Base-by-base conservation (phyloP, 2,888 invertebrate genomes). In the Mactromeris polynyma region DNA sequence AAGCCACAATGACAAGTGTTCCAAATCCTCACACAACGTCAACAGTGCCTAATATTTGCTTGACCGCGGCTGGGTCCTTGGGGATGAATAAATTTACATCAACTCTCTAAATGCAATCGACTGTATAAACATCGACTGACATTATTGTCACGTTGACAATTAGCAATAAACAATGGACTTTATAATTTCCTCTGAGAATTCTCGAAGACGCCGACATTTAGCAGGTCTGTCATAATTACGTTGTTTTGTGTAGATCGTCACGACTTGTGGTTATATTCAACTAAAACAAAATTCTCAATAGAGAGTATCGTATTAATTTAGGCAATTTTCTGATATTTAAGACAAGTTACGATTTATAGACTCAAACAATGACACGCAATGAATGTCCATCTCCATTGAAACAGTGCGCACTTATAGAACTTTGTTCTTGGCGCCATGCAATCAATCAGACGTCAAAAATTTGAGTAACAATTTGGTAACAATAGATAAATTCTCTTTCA, bases 81-180 rank as follows among this genome's bases (percentile, higher is more conserved):
- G 73, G 36, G 73, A 73, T 33, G 36, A 33, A 36, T 73, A 73
- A 73, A 73, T 73, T 36, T 33, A 36, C 33, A 19, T 4, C 73
- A 73, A 73, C 73, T 11, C 6, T 26, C 33, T 36, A 73, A 73
- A 36, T 73, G 19, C 73, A 36, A 73, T 73, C 73, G 36, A 17
- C 73, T 73, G 33, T 2, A 6, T 73, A 73, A 73, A 73, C 36
- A 73, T 36, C 17, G 73, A 36, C 14, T 33, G 73, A 11, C 73
- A 33, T 36, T 73, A 73, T 73, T 73, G 73, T 73, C 73, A 73
- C 73, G 33, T 36, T 73, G 73, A 19, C 36, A 73, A 36, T 73
- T 73, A 36, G 58, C 58, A 17, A 73, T 33, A 73, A 73, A 73
- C 73, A 73, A 33, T 73, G 17, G 73, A 73, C 73, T 73, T 33